phyloP scores from a whole-genome alignment of 2,113 vertebrate genomes.

The Lophura nycthemera region DNA sequence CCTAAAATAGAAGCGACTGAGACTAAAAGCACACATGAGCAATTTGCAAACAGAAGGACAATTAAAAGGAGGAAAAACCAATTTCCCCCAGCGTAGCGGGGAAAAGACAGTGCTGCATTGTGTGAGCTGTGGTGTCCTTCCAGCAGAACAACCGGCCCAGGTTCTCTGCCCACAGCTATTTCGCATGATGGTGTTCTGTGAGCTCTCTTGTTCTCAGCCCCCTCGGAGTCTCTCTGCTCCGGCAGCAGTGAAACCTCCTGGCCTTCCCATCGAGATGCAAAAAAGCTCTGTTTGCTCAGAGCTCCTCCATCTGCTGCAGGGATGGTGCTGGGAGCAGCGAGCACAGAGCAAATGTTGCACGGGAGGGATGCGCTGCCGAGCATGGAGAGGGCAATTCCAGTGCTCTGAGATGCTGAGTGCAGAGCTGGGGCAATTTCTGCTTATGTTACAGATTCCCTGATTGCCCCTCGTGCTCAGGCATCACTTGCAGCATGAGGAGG shows the following conservation, averaged over 20 bases:
- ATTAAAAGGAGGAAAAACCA: not conserved
- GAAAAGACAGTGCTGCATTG: not conserved
- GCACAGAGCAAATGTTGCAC: fast-evolving
- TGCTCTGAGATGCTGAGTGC: not conserved
- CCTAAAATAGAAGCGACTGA: not conserved
- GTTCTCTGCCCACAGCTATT: not conserved
- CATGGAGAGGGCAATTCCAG: fast-evolving
- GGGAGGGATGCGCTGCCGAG: not conserved
- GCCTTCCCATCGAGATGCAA: fast-evolving
- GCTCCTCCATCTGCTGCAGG: not conserved
- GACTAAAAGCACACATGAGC: not conserved
- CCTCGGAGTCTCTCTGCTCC: not conserved
- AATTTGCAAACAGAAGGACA: constrained; percentile 17
- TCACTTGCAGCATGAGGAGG: too few relatives aligned
- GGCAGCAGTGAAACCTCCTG: not conserved
- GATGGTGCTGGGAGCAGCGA: not conserved
- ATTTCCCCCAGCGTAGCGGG: not conserved
- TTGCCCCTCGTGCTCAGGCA: fast-evolving
- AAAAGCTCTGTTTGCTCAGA: not conserved
- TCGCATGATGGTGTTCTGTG: not conserved
- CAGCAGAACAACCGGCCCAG: not conserved
- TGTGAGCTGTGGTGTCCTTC: not conserved
- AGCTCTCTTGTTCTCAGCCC: not conserved
- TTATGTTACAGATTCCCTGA: not conserved
- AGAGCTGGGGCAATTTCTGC: not conserved